A percentile compares a stretch with the other conserved stretches of the same genome.
phyloP scores from a whole-genome alignment of 2,888 invertebrate species.

The Scaptomyza polygonia region DNA sequence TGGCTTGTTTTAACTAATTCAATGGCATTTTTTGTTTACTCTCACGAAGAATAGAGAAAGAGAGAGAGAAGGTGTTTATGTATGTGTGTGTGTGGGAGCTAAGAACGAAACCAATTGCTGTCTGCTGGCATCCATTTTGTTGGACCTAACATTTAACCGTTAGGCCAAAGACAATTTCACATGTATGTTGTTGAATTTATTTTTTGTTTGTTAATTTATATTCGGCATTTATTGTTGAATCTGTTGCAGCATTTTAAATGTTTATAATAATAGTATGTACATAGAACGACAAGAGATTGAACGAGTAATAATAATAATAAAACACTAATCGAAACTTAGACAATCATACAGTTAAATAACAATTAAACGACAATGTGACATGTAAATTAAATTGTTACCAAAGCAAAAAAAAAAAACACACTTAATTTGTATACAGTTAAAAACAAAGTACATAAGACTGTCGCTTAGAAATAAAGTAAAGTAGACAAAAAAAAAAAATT shows the following conservation, averaged over 20 bases:
- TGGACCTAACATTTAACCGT: conserved; percentile 8
- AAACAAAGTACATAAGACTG: conserved; percentile 41
- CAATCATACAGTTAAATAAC: conserved; percentile 47
- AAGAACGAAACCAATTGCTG: conserved; percentile 46
- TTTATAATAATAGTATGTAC: conserved; percentile 31
- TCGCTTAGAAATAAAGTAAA: conserved; percentile 44
- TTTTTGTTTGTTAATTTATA: conserved; percentile 44
- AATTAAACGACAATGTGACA: conserved; percentile 23
- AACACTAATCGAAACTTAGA: conserved; percentile 31
- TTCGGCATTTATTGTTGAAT: conserved; percentile 50
- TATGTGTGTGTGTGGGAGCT: background rate
- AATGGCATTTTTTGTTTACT: conserved; percentile 70
- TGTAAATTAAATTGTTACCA: conserved; percentile 13
- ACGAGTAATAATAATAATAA: conserved; percentile 10
- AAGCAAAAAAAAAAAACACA: conserved; percentile 18
- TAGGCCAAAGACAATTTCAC: conserved; percentile 5
- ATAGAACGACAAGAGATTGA: conserved; percentile 37
- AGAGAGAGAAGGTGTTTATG: conserved; percentile 2
- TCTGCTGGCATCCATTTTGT: conserved; percentile 52
- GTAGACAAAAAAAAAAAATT: conserved; percentile 8
- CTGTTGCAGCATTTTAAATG: conserved; percentile 33
- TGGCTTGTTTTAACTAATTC: conserved; percentile 67
- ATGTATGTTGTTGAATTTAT: conserved; percentile 7
- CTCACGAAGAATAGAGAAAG: conserved; percentile 10
- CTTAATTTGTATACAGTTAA: conserved; percentile 46